Evolutionary conservation across 2,113 vertebrate genomes (phyloP), one percentile per base, ranked within the genome.

Genomic region (Megaptera novaeangliae): DNA sequence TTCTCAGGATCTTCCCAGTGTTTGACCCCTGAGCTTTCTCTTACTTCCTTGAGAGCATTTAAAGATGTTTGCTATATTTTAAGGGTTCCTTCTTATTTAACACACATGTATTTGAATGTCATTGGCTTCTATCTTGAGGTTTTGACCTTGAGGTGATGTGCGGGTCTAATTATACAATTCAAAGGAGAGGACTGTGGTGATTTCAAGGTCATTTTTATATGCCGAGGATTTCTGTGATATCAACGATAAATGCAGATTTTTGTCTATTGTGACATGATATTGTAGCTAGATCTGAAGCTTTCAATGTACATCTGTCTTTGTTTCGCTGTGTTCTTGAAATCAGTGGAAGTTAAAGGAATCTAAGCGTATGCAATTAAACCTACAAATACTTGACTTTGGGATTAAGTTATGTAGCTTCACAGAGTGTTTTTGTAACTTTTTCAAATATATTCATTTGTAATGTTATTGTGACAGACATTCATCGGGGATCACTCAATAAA

Each of bases 361-460:
- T 66, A 92, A 95, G 41, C 12, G 2, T 46, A n/a, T 82, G 46
- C 25, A 94, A 64, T 72, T 82, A 93, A 91, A 68, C 7, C 31
- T 82, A 87, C 21, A 78, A 86, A 90, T 71, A 77, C 34, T 85
- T 74, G 25, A n/a, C 27, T 89, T 92, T 91, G 64, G 71, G 31
- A 85, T 81, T 64, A 85, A 92, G 59, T 88, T 87, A n/a, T 95
- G 1, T 78, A 71, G 92, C 61, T 88, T 96, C 61, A 83, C 55
- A 83, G 52, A 71, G 41, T 80, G 36, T 72, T 93, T 96, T 95
- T 90, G 75, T 61, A 31, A 90, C 17, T 69, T 94, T 87, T 94
- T 68, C 41, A 83, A 78, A 80, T 86, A 27, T 55, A 83, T 55
- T 90, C 18, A 87, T 92, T 94, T 90, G 41, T 55, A 94, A 78